Percentiles rank a stretch among this genome's conserved stretches.
Evolutionary conservation across 2,888 invertebrate species (phyloP).

Genomic region (Caenorhabditis plicata): DNA sequence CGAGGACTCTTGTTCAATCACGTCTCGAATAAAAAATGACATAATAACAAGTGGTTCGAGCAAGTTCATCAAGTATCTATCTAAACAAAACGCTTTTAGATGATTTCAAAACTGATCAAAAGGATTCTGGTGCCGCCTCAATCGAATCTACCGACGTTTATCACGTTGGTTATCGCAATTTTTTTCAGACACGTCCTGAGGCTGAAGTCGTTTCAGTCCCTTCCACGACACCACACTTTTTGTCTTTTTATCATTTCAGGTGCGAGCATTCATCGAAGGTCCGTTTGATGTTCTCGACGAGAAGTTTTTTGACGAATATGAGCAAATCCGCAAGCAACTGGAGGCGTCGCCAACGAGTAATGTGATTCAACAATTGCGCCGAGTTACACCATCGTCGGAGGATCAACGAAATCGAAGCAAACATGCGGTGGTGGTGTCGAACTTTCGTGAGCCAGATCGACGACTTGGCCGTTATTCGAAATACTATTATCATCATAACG

Average conservation of each 20-base stretch:
- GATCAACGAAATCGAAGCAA: constrained; percentile 4
- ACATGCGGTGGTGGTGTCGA: constrained; percentile 19
- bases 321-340: constrained; percentile 5
- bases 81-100: neutral
- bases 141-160: constrained; percentile 7
- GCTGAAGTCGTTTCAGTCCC: no score
- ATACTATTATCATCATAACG: constrained; percentile 43
- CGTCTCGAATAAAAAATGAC: neutral
- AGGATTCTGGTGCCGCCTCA: constrained; percentile 3
- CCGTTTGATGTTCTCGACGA: constrained; percentile 5
- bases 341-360: neutral
- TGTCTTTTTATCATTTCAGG: no score
- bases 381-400: neutral
- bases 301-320: constrained; percentile 22
- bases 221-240: no score
- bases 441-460: constrained; percentile 30
- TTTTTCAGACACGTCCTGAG: constrained; percentile 16
- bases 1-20: no score
- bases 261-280: constrained; percentile 3
- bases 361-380: constrained; percentile 1
- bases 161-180: constrained; percentile 16
- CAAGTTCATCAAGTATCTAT: no score
- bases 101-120: neutral
- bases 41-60: neutral
- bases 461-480: constrained; percentile 26